These are phyloP conservation scores for Pygoscelis adeliae DNA, from an alignment of 2,113 vertebrate genomes.

Conservation along the genomic window DNA sequence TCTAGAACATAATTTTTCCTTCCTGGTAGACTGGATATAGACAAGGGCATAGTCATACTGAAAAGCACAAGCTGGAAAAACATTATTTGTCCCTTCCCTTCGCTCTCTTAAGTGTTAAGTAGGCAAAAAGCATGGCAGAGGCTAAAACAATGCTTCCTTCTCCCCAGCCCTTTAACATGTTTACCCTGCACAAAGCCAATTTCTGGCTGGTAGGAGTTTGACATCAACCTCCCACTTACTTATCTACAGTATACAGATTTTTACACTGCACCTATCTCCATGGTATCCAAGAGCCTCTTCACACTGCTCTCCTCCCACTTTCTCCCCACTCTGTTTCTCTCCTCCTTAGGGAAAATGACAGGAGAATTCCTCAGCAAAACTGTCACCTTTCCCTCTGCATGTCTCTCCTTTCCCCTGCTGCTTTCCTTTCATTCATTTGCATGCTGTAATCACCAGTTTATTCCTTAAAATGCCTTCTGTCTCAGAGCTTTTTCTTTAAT, in stretches of 20 bases:
- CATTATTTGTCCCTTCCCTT: neutral
- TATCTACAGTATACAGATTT: slow-evolving; percentile 67
- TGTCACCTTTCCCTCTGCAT: neutral
- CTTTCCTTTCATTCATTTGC: neutral
- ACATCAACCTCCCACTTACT: slow-evolving; percentile 60
- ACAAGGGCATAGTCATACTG: neutral
- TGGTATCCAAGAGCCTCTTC: slow-evolving; percentile 63
- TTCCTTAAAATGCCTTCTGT: neutral
- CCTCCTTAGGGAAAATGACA: slow-evolving; percentile 29
- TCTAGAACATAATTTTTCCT: neutral
- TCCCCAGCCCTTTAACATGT: neutral
- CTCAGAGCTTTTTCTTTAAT: neutral
- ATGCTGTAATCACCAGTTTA: neutral
- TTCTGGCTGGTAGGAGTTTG: slow-evolving; percentile 59
- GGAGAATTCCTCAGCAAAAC: slow-evolving; percentile 47
- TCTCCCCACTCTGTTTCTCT: slow-evolving; percentile 46
- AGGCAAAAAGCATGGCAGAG: neutral
- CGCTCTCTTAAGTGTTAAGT: neutral
- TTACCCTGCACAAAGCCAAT: slow-evolving; percentile 24
- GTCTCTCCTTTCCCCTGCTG: neutral
- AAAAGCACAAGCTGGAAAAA: neutral
- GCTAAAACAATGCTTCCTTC: slow-evolving; percentile 16
- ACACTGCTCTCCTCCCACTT: slow-evolving; percentile 58
- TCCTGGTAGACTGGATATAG: neutral
- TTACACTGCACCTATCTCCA: slow-evolving; percentile 65